Conservation (phyloP, 2,797 vertebrate genomes). For the Melanotaenia maccullochi region DNA sequence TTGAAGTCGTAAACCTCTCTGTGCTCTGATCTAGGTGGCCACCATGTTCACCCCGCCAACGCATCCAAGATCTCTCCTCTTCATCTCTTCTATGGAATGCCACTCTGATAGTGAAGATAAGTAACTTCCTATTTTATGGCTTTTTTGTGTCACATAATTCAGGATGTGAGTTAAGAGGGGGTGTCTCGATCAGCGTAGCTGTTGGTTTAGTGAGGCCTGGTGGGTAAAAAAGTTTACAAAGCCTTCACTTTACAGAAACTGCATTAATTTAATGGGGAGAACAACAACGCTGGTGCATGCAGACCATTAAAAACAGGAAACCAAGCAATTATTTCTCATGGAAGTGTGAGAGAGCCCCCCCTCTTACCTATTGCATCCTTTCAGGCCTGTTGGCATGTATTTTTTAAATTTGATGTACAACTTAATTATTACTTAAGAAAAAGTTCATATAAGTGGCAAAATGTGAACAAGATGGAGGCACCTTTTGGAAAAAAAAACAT, state of each 20-base stretch:
- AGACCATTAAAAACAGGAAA: slow-evolving; percentile 13
- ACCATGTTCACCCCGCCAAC: slow-evolving; percentile 71
- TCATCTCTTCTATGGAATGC: slow-evolving; percentile 54
- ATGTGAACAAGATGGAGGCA: neutral
- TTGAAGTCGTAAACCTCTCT: slow-evolving; percentile 83
- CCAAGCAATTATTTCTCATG: slow-evolving; percentile 28
- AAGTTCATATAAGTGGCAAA: neutral
- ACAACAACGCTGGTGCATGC: slow-evolving; percentile 3
- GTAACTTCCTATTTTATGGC: slow-evolving; percentile 69
- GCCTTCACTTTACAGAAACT: slow-evolving; percentile 13
- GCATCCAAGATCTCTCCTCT: slow-evolving; percentile 55
- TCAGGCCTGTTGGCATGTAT: neutral
- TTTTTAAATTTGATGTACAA: neutral
- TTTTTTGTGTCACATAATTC: slow-evolving; percentile 63
- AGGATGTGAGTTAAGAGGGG: slow-evolving; percentile 39
- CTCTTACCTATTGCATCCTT: slow-evolving; percentile 3
- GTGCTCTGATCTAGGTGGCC: slow-evolving; percentile 80
- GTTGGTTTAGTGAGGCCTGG: slow-evolving; percentile 25
- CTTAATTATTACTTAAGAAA: neutral
- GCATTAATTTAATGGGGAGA: slow-evolving; percentile 20
- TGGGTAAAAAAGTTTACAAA: slow-evolving; percentile 30
- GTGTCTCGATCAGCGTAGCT: slow-evolving; percentile 25
- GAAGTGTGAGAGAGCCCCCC: slow-evolving; percentile 23
- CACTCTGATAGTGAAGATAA: slow-evolving; percentile 69
- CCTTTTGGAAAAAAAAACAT: neutral